These are phyloP conservation scores for Leucoma salicis DNA, from an alignment of 2,888 invertebrate genomes.

Conservation along the genomic window DNA sequence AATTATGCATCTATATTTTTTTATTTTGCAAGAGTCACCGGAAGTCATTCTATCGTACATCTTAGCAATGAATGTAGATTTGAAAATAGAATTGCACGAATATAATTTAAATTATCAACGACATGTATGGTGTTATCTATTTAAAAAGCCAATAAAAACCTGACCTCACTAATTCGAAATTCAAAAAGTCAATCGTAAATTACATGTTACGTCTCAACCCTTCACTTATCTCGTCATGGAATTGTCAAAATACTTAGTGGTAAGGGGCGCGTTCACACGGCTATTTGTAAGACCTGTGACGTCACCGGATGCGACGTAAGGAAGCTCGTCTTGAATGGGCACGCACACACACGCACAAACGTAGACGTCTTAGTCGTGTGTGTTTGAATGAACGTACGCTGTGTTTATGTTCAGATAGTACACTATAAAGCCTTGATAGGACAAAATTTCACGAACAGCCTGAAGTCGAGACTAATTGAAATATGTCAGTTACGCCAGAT, in stretches of 20 bases:
- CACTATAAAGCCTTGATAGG: constrained; percentile 56
- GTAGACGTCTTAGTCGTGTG: constrained; percentile 40
- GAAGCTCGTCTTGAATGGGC: constrained; percentile 70
- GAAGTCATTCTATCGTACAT: constrained; percentile 23
- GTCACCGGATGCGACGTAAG: constrained; percentile 74
- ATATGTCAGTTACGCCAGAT: constrained; percentile 55
- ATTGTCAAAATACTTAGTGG: constrained; percentile 62
- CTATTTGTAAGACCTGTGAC: constrained; percentile 71
- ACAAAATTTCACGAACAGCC: constrained; percentile 47
- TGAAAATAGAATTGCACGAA: constrained; percentile 11
- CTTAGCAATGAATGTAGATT: constrained; percentile 18
- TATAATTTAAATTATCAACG: constrained; percentile 2
- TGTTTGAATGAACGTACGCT: constrained; percentile 68
- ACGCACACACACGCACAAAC: constrained; percentile 53
- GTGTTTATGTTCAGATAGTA: constrained; percentile 53
- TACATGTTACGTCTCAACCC: constrained; percentile 53
- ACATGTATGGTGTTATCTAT: constrained; percentile 1
- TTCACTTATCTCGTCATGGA: constrained; percentile 54
- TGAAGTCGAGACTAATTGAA: constrained; percentile 61
- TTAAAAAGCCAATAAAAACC: constrained; percentile 6
- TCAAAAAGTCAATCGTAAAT: constrained; percentile 41
- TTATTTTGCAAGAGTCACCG: constrained; percentile 45
- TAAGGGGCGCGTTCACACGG: constrained; percentile 66
- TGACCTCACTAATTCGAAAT: constrained; percentile 20
- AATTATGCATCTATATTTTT: constrained; percentile 48